These are phyloP conservation scores for Pungitius pungitius DNA, from an alignment of 2,113 vertebrate species.

Conservation along the genomic window DNA sequence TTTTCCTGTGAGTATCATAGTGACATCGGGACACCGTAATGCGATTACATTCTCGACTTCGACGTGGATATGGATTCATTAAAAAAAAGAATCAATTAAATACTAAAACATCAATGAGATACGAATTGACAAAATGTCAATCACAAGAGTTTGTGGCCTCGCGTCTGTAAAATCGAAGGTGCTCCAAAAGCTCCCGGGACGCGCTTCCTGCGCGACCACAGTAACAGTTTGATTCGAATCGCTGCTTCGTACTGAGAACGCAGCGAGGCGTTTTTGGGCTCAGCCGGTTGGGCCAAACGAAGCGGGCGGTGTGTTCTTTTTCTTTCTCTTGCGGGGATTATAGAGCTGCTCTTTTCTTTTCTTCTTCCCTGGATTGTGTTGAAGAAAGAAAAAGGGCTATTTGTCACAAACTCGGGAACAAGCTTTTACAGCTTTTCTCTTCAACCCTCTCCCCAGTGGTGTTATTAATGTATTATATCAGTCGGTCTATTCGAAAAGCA, in stretches of 20 bases:
- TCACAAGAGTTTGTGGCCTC: not conserved
- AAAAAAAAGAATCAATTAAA: not conserved
- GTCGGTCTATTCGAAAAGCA: slow-evolving; percentile 19
- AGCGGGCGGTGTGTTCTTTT: slow-evolving; percentile 2
- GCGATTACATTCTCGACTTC: not conserved
- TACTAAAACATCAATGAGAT: not conserved
- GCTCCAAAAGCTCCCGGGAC: not conserved
- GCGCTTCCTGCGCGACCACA: not conserved
- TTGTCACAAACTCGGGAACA: slow-evolving; percentile 17
- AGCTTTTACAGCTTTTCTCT: slow-evolving; percentile 28
- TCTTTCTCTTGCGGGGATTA: slow-evolving; percentile 2
- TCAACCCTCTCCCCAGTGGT: not conserved
- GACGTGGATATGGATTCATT: not conserved
- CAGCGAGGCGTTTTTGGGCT: slow-evolving; percentile 18
- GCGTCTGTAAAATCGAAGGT: not conserved
- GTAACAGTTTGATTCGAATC: not conserved
- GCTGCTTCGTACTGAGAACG: slow-evolving; percentile 8
- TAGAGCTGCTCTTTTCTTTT: slow-evolving; percentile 28
- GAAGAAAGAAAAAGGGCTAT: slow-evolving; percentile 14
- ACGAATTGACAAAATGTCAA: not conserved
- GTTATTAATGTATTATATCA: slow-evolving; percentile 25
- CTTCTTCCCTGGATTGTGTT: slow-evolving; percentile 21
- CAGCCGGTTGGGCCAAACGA: not conserved
- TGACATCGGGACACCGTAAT: slow-evolving; percentile 5
- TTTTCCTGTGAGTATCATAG: slow-evolving; percentile 15